Evolutionary conservation across 2,888 invertebrate genomes (phyloP), one percentile per base, ranked within the genome.

Genomic region (Hirtodrosophila histrioides): DNA sequence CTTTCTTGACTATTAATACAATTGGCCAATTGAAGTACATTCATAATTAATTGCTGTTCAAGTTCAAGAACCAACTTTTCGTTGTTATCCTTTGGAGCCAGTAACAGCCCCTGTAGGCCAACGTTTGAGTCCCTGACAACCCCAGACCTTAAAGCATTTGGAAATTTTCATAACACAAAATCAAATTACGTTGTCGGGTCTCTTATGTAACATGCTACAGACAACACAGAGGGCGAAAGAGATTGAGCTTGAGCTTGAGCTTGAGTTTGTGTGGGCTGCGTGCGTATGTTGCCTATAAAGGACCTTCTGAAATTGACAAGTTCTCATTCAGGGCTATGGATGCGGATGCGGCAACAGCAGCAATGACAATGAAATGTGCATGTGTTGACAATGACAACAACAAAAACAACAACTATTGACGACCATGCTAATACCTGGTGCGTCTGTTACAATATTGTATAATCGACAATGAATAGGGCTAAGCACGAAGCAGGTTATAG

Each of bases 251-350:
- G n/a, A n/a, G n/a, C n/a, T 49, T 10, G 24, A 11, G 11, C 12
- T 37, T 35, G 31, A 8, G 39, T 17, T 17, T 2, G 45, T 31
- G 46, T 27, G 23, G 23, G 23, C 5, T 8, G 50, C 9, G 36
- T 43, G 45, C 10, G 55, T 33, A 17, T 48, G 17, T 27, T 40
- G 17, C 27, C 29, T 40, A 29, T 24, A 45, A 46, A 63, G 41
- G 64, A 64, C 44, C 66, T 76, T 70, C 61, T 76, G 78, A 58
- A 64, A 68, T 78, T 81, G 75, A 75, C 86, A 84, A 77, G 78
- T 76, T 75, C 69, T 66, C 70, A 75, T 78, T 82, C 71, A 79
- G 77, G 82, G 82, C 62, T 75, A 81, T 53, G 70, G 61, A 54
- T 71, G 66, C 45, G 60, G 65, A 58, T 57, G 75, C 67, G 50